Evolutionary conservation across 2,888 invertebrate genomes (phyloP), one percentile per base, ranked within the genome.

Genomic region (Elegia similella): DNA sequence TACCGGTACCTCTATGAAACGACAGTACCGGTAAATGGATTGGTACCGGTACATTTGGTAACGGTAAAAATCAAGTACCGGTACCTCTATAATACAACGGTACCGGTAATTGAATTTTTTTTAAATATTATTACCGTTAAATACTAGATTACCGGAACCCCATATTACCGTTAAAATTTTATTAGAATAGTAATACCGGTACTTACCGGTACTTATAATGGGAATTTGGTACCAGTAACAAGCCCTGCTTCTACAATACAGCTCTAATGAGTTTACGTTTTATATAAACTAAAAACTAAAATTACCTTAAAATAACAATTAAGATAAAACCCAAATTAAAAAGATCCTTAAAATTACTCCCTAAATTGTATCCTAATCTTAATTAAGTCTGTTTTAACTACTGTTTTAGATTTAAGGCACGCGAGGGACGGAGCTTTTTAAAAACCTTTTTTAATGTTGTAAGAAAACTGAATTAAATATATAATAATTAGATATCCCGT

Each of bases 401-500:
- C 12, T 12, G 12, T 23, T 38, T 38, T 38, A 46, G 46, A 29
- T 46, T 46, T n/a, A 46, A 46, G 8, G 12, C 46, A 46, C 17
- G 46, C 23, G n/a, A 46, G 17, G 46, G n/a, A 23, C n/a, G 29
- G 3, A n/a, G 38, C 38, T 5, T 12, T 12, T 38, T 1, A 12
- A 32, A 32, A 13, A 32, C 13, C 15, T 1, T 7, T 48, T 32
- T 32, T 10, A 8, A 32, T 10, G 46, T 12, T 12, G 46, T n/a
- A 48, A 48, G 32, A 48, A 23, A 48, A 48, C 15, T 32, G 30
- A 48, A 48, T 15, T 15, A 48, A 48, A 32, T 30, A 32, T 48
- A 48, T 48, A 30, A 48, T 48, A 48, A 48, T 48, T 48, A 32
- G 48, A 32, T 48, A 48, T n/a, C 8, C 15, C 48, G 32, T 32